These are phyloP conservation scores for Bagarius yarrelli DNA, from an alignment of 2,113 vertebrate species.

Conservation along the genomic window DNA sequence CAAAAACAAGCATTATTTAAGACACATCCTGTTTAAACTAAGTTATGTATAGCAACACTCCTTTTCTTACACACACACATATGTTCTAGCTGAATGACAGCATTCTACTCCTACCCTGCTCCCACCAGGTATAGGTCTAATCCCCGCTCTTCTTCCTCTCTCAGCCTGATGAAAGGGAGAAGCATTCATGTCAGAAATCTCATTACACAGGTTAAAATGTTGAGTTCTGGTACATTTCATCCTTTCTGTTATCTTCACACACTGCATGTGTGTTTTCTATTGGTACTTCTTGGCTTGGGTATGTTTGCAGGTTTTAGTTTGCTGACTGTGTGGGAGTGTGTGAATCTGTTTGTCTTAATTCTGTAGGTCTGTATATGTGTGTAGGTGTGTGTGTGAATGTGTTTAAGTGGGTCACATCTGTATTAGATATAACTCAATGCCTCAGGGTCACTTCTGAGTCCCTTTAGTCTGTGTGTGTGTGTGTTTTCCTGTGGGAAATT, in stretches of 20 bases:
- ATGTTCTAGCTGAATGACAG: constrained; percentile 9
- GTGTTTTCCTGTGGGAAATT: not conserved
- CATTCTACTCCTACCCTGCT: not conserved
- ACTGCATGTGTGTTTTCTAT: constrained; percentile 22
- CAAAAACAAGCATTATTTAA: not conserved
- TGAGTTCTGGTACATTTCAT: constrained; percentile 12
- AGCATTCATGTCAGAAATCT: constrained; percentile 51
- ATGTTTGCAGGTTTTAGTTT: not conserved
- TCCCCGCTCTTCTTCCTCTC: constrained; percentile 41
- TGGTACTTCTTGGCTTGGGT: not conserved
- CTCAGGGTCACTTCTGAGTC: constrained; percentile 18
- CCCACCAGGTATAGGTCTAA: constrained; percentile 42
- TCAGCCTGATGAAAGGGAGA: constrained; percentile 47
- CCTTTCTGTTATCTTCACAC: not conserved
- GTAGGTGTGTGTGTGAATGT: constrained; percentile 27
- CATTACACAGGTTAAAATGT: constrained; percentile 54
- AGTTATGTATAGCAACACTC: not conserved
- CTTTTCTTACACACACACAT: constrained; percentile 7
- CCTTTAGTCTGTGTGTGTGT: constrained; percentile 10
- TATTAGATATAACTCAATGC: constrained; percentile 39
- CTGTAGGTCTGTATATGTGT: constrained; percentile 27
- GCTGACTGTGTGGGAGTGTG: not conserved
- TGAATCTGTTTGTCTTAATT: constrained; percentile 37
- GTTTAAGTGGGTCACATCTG: constrained; percentile 61
- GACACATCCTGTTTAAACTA: not conserved